Conservation (phyloP, 2,888 invertebrate genomes). For the Agrotis exclamationis region DNA sequence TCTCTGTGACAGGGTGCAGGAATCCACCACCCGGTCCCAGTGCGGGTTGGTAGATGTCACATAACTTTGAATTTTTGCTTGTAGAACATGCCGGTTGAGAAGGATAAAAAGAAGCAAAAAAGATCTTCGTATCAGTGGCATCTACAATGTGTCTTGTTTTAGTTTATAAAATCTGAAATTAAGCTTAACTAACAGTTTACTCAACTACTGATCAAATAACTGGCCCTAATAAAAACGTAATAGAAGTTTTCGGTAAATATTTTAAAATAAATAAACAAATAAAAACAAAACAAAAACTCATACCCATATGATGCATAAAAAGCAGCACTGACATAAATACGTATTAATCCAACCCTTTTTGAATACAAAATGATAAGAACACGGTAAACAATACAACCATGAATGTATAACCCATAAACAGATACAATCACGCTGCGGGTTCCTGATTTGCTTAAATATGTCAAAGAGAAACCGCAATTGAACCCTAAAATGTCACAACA, state of each 20-base stretch:
- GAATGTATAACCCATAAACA: conserved; percentile 13
- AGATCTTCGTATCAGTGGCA: not conserved
- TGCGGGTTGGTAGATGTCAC: too few relatives aligned
- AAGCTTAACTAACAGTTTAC: too few relatives aligned
- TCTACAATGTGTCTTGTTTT: not conserved
- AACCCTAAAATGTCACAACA: conserved; percentile 29
- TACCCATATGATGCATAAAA: not conserved
- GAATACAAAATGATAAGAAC: not conserved
- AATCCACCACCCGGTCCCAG: too few relatives aligned
- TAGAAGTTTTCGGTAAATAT: too few relatives aligned
- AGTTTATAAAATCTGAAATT: too few relatives aligned
- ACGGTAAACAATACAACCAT: not conserved
- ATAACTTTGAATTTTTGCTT: too few relatives aligned
- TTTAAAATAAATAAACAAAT: not conserved
- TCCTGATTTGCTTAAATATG: conserved; percentile 39
- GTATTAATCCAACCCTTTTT: not conserved
- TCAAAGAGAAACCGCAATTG: conserved; percentile 42
- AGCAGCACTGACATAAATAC: not conserved
- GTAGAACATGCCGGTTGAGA: not conserved
- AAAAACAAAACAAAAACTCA: too few relatives aligned
- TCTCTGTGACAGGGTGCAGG: too few relatives aligned
- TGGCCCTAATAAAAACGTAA: too few relatives aligned
- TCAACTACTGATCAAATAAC: too few relatives aligned
- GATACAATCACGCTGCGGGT: conserved; percentile 14
- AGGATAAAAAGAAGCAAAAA: not conserved